These are phyloP conservation scores for Myodes glareolus DNA, from an alignment of 2,113 vertebrate genomes.

Conservation along the genomic window DNA sequence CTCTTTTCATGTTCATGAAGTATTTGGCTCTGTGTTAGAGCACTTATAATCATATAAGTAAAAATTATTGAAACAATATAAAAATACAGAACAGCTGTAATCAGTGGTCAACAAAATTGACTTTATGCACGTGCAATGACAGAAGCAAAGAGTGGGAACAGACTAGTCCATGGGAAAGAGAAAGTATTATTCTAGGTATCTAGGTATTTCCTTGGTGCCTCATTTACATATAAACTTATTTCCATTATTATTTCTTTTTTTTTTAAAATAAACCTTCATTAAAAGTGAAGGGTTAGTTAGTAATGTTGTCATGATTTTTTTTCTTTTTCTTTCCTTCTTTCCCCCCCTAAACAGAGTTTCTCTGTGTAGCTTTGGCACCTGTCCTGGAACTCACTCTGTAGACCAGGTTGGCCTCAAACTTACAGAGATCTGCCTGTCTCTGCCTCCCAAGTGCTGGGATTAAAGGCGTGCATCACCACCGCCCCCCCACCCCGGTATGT, in stretches of 20 bases:
- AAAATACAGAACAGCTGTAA: not conserved
- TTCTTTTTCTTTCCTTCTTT: too few species aligned
- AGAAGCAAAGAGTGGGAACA: not conserved
- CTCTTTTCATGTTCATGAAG: slow-evolving; percentile 31
- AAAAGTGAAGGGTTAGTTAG: not conserved
- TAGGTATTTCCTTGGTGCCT: not conserved
- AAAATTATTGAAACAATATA: not conserved
- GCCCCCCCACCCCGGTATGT: too few species aligned
- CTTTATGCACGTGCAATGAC: not conserved
- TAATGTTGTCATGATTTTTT: not conserved
- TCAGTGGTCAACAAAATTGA: not conserved
- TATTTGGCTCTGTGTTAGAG: not conserved
- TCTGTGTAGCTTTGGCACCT: too few species aligned
- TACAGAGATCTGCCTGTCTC: too few species aligned
- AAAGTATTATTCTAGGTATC: not conserved
- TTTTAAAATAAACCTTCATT: not conserved
- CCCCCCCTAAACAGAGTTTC: too few species aligned
- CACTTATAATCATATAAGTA: not conserved
- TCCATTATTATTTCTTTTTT: not conserved
- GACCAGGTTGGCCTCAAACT: too few species aligned
- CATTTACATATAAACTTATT: slow-evolving; percentile 1
- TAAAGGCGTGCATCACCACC: too few species aligned
- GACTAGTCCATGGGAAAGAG: not conserved
- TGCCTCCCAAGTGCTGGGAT: too few species aligned
- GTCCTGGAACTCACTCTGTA: too few species aligned